These are phyloP conservation scores for Calameuta pallipes DNA, from an alignment of 2,888 invertebrate species.

Conservation along the genomic window DNA sequence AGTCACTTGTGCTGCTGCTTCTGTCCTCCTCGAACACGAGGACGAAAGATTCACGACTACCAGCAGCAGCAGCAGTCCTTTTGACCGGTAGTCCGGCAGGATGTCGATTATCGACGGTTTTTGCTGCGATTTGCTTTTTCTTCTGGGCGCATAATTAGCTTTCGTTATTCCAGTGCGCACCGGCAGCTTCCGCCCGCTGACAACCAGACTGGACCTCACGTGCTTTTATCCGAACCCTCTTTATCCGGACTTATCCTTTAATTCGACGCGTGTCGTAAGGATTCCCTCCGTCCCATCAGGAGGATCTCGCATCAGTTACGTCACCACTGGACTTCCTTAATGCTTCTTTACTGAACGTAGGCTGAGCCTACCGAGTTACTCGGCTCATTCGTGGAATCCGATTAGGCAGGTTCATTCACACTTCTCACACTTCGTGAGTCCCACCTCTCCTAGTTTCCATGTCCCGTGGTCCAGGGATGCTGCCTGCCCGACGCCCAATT, in stretches of 20 bases:
- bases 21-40: slow-evolving; percentile 28
- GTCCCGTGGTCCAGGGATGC: background rate
- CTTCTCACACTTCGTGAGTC: slow-evolving; percentile 7
- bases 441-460: background rate
- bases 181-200: slow-evolving; percentile 48
- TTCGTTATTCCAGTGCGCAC: slow-evolving; percentile 60
- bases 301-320: background rate
- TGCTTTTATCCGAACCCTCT: background rate
- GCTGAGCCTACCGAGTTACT: background rate
- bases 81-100: slow-evolving; percentile 49
- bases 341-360: background rate
- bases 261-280: background rate
- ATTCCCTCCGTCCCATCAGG: background rate
- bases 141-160: slow-evolving; percentile 60
- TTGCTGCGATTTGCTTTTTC: slow-evolving; percentile 49
- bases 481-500: background rate
- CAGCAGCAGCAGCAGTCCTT: slow-evolving; percentile 8
- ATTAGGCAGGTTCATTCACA: slow-evolving; percentile 23
- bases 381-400: slow-evolving; percentile 17
- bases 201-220: slow-evolving; percentile 14
- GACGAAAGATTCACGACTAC: background rate
- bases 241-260: background rate
- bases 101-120: slow-evolving; percentile 63
- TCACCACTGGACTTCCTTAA: background rate
- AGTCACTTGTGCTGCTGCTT: background rate